Conservation (phyloP, 2,888 invertebrate species). For the Orchesellides sinensis region DNA sequence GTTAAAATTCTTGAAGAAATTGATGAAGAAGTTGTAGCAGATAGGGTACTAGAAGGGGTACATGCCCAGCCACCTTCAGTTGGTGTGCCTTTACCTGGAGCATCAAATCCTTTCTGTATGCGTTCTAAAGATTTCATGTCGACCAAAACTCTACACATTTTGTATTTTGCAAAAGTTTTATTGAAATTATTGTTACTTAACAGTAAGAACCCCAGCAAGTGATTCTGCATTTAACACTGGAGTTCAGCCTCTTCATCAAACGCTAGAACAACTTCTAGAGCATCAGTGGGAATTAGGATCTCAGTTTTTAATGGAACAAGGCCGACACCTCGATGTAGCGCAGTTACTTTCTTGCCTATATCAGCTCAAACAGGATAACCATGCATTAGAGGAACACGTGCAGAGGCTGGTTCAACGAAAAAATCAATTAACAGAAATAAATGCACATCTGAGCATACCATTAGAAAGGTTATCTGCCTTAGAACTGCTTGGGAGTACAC, state of each 20-base stretch:
- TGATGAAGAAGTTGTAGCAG: slow-evolving; percentile 71
- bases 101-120: slow-evolving; percentile 13
- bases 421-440: slow-evolving; percentile 96
- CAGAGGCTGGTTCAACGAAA: slow-evolving; percentile 89
- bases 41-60: slow-evolving; percentile 42
- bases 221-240: slow-evolving; percentile 6
- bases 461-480: slow-evolving; percentile 77
- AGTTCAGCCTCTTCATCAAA: slow-evolving; percentile 81
- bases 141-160: background rate
- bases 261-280: slow-evolving; percentile 94
- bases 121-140: background rate
- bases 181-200: background rate
- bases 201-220: slow-evolving; percentile 11
- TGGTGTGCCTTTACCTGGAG: slow-evolving; percentile 81
- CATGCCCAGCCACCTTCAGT: slow-evolving; percentile 79
- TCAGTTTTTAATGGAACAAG: slow-evolving; percentile 98
- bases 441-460: slow-evolving; percentile 94
- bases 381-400: slow-evolving; percentile 93
- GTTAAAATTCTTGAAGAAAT: slow-evolving; percentile 90
- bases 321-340: slow-evolving; percentile 98
- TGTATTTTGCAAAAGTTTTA: background rate
- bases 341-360: slow-evolving; percentile 96
- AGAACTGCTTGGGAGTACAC: slow-evolving; percentile 62
- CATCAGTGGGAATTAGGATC: slow-evolving; percentile 99
- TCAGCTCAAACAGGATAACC: slow-evolving; percentile 95